These are phyloP conservation scores for Micromys minutus DNA, from an alignment of 2,113 vertebrate species.

Conservation along the genomic window DNA sequence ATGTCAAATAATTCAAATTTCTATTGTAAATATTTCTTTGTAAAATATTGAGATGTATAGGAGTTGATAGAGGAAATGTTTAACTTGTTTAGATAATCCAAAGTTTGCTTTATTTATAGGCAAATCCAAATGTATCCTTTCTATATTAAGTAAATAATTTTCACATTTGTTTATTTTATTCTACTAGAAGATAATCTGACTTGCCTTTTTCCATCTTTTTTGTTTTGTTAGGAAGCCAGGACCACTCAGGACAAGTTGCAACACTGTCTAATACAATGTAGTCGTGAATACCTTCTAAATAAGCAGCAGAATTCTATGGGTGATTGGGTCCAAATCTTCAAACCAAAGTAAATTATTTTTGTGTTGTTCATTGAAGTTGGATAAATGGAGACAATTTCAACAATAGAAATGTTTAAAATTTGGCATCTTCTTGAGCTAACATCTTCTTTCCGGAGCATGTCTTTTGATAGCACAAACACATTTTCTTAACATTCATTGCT, in stretches of 20 bases:
- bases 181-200: not conserved
- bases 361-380: not conserved
- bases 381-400: slow-evolving; percentile 23
- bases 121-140: not conserved
- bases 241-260: not conserved
- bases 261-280: not conserved
- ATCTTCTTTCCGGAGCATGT: not conserved
- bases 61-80: not conserved
- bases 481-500: slow-evolving; percentile 2
- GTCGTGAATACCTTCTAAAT: not conserved
- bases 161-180: not conserved
- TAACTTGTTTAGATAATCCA: not conserved
- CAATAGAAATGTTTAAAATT: slow-evolving; percentile 24
- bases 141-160: not conserved
- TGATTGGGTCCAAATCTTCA: slow-evolving; percentile 17
- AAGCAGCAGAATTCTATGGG: not conserved
- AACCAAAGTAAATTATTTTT: slow-evolving; percentile 51
- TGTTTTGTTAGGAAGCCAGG: not conserved
- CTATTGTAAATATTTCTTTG: no score
- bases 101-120: not conserved
- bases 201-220: not conserved
- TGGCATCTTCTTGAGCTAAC: not conserved
- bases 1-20: not conserved
- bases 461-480: slow-evolving; percentile 36
- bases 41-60: not conserved